Conservation (phyloP, 2,888 invertebrate genomes). For the Bombylius discolor region DNA sequence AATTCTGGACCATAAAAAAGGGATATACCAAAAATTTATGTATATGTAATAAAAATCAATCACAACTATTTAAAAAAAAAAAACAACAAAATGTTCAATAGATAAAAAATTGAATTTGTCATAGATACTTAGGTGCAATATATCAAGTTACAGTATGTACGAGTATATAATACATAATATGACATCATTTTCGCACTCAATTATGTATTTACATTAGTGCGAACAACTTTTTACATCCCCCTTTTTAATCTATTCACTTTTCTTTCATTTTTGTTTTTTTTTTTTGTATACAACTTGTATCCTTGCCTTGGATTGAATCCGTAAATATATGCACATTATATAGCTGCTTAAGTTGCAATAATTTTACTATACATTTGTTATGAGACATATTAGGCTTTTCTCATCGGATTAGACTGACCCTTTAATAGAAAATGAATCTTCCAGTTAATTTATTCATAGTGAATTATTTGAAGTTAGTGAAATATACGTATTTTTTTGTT, state of each 20-base stretch:
- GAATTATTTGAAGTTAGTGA: no score
- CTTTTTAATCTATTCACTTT: neutral
- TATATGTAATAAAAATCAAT: neutral
- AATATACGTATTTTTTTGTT: neutral
- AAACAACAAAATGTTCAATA: neutral
- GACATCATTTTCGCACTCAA: conserved; percentile 36
- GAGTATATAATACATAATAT: neutral
- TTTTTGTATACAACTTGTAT: no score
- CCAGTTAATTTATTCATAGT: conserved; percentile 7
- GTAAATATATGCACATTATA: no score
- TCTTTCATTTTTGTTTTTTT: no score
- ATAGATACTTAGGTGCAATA: neutral
- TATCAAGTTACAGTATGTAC: neutral
- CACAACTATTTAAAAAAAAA: neutral
- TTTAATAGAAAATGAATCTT: neutral
- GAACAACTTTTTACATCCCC: conserved; percentile 24
- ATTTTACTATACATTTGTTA: neutral
- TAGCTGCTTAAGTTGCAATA: no score
- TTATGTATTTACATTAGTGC: conserved; percentile 33
- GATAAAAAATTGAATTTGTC: neutral
- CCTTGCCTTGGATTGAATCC: no score
- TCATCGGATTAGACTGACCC: neutral
- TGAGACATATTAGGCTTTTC: neutral
- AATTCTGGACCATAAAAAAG: neutral
- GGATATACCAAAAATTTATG: neutral